A percentile compares a stretch with the other conserved stretches of the same genome.
These are phyloP conservation scores for Naso thynnoides DNA, from an alignment of 2,797 vertebrate genomes.

Conservation along the genomic window DNA sequence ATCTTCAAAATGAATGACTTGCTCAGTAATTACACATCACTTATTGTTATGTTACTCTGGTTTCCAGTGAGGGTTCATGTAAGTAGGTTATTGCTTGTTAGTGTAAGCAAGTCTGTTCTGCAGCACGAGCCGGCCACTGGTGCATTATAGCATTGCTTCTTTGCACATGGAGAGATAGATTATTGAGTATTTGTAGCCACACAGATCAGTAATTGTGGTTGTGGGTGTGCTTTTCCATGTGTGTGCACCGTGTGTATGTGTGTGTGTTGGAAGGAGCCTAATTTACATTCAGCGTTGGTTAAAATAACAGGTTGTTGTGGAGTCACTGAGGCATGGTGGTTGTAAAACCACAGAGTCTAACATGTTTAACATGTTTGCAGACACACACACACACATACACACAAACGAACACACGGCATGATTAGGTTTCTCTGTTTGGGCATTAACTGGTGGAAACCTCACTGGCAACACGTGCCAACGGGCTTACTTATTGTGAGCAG, in stretches of 20 bases:
- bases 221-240: background rate
- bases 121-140: conserved; percentile 5
- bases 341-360: conserved; percentile 58
- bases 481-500: conserved; percentile 40
- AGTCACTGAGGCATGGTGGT: conserved; percentile 38
- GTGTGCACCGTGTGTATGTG: conserved; percentile 5
- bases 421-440: conserved; percentile 37
- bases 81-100: conserved; percentile 18
- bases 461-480: conserved; percentile 24
- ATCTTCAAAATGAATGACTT: background rate
- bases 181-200: conserved; percentile 38
- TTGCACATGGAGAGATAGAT: conserved; percentile 31
- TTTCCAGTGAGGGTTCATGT: conserved; percentile 1
- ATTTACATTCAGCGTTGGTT: conserved; percentile 48
- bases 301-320: conserved; percentile 53
- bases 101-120: background rate
- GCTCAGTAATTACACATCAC: background rate
- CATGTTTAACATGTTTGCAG: conserved; percentile 42
- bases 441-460: conserved; percentile 22
- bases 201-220: conserved; percentile 32
- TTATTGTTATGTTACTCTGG: conserved; percentile 4
- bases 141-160: conserved; percentile 18
- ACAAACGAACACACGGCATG: conserved; percentile 3
- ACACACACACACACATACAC: conserved; percentile 27
- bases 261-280: conserved; percentile 18